Conservation (phyloP, 1,140 invertebrate genomes). For the Zaprionus gabonicus region DNA sequence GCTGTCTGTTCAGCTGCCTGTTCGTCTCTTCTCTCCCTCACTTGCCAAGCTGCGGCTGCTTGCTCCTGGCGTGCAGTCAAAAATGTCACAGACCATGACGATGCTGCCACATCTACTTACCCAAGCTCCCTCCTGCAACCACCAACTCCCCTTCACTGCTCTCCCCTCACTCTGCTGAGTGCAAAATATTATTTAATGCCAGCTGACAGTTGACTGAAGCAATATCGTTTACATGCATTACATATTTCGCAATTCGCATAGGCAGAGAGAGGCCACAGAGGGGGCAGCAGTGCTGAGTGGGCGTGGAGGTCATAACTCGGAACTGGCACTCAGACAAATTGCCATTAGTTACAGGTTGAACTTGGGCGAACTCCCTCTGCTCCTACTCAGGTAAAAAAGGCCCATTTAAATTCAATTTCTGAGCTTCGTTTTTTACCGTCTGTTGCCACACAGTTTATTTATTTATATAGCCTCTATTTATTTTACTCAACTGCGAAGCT, state of each 20-base stretch:
- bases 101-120: constrained; percentile 32
- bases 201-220: constrained; percentile 77
- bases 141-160: background rate
- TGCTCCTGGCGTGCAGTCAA: constrained; percentile 69
- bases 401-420: constrained; percentile 15
- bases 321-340: constrained; percentile 70
- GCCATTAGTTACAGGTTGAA: constrained; percentile 56
- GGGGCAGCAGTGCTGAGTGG: background rate
- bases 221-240: constrained; percentile 81
- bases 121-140: background rate
- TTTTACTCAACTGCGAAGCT: constrained; percentile 26
- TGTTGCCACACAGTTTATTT: constrained; percentile 7
- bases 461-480: constrained; percentile 46
- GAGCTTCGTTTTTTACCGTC: background rate
- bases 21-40: background rate
- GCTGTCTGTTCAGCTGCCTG: constrained; percentile 13
- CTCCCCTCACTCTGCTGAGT: constrained; percentile 21
- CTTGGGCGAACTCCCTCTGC: constrained; percentile 12
- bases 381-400: background rate
- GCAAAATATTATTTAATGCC: constrained; percentile 82
- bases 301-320: background rate
- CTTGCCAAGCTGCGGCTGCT: constrained; percentile 34
- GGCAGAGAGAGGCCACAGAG: background rate
- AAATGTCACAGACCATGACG: constrained; percentile 68
- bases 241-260: constrained; percentile 43